Base-by-base conservation (phyloP, 2,888 invertebrate genomes). In the Malthinus seriepunctatus region DNA sequence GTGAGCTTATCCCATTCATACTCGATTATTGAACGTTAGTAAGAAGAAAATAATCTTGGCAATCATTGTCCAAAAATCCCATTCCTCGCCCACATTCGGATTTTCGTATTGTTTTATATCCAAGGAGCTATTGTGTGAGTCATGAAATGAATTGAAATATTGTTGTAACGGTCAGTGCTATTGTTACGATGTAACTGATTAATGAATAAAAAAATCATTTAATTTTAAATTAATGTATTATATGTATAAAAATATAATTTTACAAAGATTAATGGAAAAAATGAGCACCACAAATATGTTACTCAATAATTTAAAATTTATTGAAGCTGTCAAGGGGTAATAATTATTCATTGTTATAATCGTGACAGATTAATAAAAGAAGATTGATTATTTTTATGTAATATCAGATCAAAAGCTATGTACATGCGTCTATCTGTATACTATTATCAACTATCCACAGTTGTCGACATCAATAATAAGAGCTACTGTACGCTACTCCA, bases 301-400 rank as follows among this genome's bases (percentile, higher is more conserved):
- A 23, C 9, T 42, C 39, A 15, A 2, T 15, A 15, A 2, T 15
- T 42, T 42, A 42, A 15, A 56, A 42, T 45, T 49, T 42, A 42
- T 42, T 42, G 15, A 9, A 42, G 15, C 39, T 42, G 39, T 14
- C 32, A 42, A 32, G 51, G 51, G 52, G 51, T 48, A 52, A 58
- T 55, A 61, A 67, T 67, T 65, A 67, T 56, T 67, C 67, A 63
- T 63, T 61, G 65, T 65, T 62, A 61, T 60, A 51, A 46, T 59
- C 54, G 47, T 63, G 64, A 65, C 65, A 65, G 62, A 65, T 65
- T 66, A 66, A 66, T 66, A 65, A 65, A 62, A 55, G 63, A 64
- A 65, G 64, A 67, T 67, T 63, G 52, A 67, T 66, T 56, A 52
- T 49, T 53, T n/a, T 44, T 34, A 32, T 49, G 50, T 32, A 34